These are phyloP conservation scores for Atlantisia rogersi DNA, from an alignment of 2,113 vertebrate species.

Conservation along the genomic window DNA sequence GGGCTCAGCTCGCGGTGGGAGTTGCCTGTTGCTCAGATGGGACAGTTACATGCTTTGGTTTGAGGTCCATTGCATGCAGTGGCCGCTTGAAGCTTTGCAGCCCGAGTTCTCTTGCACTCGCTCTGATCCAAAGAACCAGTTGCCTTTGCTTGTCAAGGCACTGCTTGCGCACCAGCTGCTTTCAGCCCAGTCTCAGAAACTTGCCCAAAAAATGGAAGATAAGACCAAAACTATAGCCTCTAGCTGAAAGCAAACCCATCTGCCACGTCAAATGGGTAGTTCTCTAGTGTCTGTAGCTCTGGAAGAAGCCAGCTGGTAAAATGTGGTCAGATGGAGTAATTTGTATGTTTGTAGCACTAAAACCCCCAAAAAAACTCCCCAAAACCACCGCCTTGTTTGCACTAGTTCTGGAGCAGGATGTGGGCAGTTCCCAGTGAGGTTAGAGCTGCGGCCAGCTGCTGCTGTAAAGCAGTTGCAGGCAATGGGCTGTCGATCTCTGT, in stretches of 20 bases:
- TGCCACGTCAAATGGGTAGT: fast-evolving
- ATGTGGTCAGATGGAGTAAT: neutral
- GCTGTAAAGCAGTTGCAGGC: neutral
- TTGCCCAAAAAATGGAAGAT: neutral
- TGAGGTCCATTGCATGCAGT: neutral
- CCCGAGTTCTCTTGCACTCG: neutral
- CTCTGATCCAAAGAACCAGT: neutral
- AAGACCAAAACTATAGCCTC: neutral
- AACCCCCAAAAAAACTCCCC: no score
- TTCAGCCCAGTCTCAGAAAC: neutral
- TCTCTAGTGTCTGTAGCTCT: neutral
- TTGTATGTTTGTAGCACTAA: neutral
- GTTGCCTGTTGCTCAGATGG: neutral
- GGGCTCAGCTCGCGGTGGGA: neutral
- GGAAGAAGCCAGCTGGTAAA: neutral
- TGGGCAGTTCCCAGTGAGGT: neutral
- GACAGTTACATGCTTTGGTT: neutral
- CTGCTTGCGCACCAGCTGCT: fast-evolving
- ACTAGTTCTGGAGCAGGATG: fast-evolving
- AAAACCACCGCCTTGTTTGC: neutral
- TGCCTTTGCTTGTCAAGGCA: neutral
- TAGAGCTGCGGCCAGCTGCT: neutral
- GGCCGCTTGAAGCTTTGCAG: neutral
- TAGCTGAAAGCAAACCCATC: neutral
- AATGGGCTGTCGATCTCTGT: neutral